Evolutionary conservation across 2,113 vertebrate genomes (phyloP), one percentile per base, ranked within the genome.

Genomic region (Bambusicola thoracicus): DNA sequence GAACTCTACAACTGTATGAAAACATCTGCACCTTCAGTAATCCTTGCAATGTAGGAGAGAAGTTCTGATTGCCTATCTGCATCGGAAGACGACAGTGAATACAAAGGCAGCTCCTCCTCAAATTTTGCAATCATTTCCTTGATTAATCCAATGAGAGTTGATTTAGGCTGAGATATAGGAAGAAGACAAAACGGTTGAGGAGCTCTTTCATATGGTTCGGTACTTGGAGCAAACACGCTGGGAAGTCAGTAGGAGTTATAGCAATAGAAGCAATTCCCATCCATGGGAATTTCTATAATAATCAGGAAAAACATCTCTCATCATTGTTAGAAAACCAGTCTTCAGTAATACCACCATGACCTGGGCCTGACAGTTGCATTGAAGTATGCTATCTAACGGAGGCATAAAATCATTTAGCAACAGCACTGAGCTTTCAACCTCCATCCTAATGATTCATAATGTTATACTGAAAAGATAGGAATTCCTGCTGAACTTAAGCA

Each of bases 91-190:
- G 98, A 87, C 34, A 98, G 96, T 8, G 98, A 97, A 51, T 98
- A 98, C 34, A 99, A 91, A 6, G 99, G 99, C 29, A 99, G 99
- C 43, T 99, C 98, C 81, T 99, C 98, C 95, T 99, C 98, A 97
- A 99, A 99, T 93, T 99, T 99, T 72, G 93, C 63, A 67, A 97
- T 98, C 99, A 99, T 99, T 97, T 99, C 99, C 75, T 93, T 97
- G 96, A 99, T 97, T 90, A 99, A 97, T 51, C 96, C 97, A 84
- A 96, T 96, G 58, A 99, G 96, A 24, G 98, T 97, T 32, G 99
- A 99, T 88, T 98, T 99, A 61, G 99, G 99, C 99, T 99, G 97
- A 75, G 94, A 94, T 70, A 95, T 2, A 97, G 58, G 94, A n/a
- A 90, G 19, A 62, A 91, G 48, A 78, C 30, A 67, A 56, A 92